These are phyloP conservation scores for Cinara cedri DNA, from an alignment of 2,888 invertebrate genomes.

Conservation along the genomic window DNA sequence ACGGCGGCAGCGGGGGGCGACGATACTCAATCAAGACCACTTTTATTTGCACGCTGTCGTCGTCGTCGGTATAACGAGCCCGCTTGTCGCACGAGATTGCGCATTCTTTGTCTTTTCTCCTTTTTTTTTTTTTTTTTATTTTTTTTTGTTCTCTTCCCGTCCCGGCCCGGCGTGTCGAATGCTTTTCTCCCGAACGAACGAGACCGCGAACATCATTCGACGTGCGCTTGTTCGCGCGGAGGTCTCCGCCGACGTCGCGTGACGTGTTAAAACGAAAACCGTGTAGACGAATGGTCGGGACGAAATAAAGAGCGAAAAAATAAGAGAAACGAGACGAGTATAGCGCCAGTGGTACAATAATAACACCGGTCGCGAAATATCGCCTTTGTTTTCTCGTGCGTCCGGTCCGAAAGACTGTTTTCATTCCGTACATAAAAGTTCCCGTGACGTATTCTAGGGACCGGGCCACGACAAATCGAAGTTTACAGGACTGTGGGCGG, in stretches of 20 bases:
- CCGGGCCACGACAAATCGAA: too few species aligned
- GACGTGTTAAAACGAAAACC: slow-evolving; percentile 50
- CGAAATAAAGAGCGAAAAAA: too few species aligned
- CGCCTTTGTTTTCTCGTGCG: too few species aligned
- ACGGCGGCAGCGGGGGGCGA: background rate
- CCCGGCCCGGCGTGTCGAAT: slow-evolving; percentile 7
- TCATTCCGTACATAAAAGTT: background rate
- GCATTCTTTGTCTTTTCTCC: background rate
- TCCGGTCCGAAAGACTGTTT: background rate
- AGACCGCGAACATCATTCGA: background rate
- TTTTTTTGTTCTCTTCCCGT: background rate
- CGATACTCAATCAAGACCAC: slow-evolving; percentile 50
- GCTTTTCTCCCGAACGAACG: slow-evolving; percentile 30
- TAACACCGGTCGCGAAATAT: too few species aligned
- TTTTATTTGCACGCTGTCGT: slow-evolving; percentile 23
- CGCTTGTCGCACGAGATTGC: slow-evolving; percentile 46
- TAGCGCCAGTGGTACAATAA: too few species aligned
- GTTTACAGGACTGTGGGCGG: too few species aligned
- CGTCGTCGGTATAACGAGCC: slow-evolving; percentile 39
- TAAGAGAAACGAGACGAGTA: too few species aligned
- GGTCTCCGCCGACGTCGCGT: background rate
- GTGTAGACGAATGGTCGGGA: slow-evolving; percentile 18
- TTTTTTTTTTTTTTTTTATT: background rate
- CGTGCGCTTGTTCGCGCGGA: slow-evolving; percentile 6
- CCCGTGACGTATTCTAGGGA: too few species aligned